Conservation (phyloP, 2,113 vertebrate species). For the Struthio camelus region DNA sequence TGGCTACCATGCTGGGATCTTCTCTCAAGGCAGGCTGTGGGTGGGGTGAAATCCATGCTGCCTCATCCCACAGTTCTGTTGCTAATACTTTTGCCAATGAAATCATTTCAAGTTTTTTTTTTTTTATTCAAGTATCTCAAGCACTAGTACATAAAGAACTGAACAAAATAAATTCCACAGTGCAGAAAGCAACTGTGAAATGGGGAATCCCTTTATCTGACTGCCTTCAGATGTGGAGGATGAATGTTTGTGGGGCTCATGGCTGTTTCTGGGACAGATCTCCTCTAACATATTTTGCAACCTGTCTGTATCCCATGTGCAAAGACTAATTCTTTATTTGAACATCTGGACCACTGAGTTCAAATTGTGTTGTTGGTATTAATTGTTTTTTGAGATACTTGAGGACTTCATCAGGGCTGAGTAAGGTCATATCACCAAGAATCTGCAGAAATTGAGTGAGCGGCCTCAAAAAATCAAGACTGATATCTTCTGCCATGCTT, state of each 20-base stretch:
- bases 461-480: background rate
- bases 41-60: background rate
- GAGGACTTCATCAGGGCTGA: background rate
- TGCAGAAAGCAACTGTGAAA: background rate
- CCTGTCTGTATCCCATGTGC: accelerated
- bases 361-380: background rate
- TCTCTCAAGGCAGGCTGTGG: background rate
- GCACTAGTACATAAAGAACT: too few relatives aligned
- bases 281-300: background rate
- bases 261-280: background rate
- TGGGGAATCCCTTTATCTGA: background rate
- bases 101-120: background rate
- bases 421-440: background rate
- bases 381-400: background rate
- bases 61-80: background rate
- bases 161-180: background rate
- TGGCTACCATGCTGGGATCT: background rate
- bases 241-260: background rate
- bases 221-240: background rate
- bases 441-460: background rate
- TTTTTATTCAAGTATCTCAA: background rate
- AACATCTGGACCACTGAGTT: background rate
- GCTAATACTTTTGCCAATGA: background rate
- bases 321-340: background rate
- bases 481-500: background rate